phyloP scores from a whole-genome alignment of 2,888 invertebrate genomes.

The Cerastis rubricosa region DNA sequence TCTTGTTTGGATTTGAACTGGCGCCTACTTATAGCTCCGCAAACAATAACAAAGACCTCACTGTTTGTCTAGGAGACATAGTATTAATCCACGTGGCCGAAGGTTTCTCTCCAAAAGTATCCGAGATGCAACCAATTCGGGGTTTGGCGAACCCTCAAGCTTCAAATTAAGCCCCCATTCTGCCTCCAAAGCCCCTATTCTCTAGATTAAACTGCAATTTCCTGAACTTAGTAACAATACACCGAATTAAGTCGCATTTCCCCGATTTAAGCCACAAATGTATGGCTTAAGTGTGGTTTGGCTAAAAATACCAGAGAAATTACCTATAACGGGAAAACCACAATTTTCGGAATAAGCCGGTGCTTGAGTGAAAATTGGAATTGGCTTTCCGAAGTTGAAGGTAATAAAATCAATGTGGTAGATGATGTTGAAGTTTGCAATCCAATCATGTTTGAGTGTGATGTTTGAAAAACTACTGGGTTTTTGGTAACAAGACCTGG shows the following conservation, averaged over 20 bases:
- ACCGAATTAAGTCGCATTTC: constrained; percentile 43
- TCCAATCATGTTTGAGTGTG: constrained; percentile 19
- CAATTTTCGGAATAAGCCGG: constrained; percentile 46
- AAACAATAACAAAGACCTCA: constrained; percentile 18
- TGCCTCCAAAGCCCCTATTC: constrained; percentile 29
- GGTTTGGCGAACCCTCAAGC: constrained; percentile 33
- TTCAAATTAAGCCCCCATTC: constrained; percentile 35
- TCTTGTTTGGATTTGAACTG: constrained; percentile 62
- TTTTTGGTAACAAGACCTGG: background rate
- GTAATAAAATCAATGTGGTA: constrained; percentile 35
- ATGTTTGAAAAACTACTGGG: background rate
- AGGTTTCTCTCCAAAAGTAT: background rate
- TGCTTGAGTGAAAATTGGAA: constrained; percentile 47
- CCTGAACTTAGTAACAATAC: constrained; percentile 47
- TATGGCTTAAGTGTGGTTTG: constrained; percentile 35
- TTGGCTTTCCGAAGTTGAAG: constrained; percentile 8
- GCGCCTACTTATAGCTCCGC: constrained; percentile 28
- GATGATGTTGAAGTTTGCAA: constrained; percentile 6
- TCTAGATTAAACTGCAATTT: constrained; percentile 58
- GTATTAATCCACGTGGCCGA: background rate
- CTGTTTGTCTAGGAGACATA: constrained; percentile 11
- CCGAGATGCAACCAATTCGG: constrained; percentile 42
- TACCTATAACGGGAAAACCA: constrained; percentile 11
- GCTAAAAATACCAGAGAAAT: constrained; percentile 44
- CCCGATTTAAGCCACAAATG: constrained; percentile 53